Evolutionary conservation across 1,140 invertebrate species (phyloP).

Genomic region (Apocrypta bakeri): DNA sequence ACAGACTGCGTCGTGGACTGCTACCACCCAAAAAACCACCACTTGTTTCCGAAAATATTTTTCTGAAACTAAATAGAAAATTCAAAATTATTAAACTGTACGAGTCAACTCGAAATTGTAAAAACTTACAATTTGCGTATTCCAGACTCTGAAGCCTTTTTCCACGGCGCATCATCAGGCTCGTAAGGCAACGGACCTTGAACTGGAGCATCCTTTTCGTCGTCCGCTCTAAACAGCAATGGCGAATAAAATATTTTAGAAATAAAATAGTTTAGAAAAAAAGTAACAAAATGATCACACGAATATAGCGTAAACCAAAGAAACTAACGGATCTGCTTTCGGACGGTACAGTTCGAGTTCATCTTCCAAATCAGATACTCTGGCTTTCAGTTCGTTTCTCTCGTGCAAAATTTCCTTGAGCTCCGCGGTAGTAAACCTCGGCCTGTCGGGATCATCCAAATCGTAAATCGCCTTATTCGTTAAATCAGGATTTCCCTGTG

Average conservation of each 20-base stretch:
- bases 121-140: slow-evolving; percentile 94
- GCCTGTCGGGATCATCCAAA: slow-evolving; percentile 87
- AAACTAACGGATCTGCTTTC: slow-evolving; percentile 74
- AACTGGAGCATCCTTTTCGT: slow-evolving; percentile 88
- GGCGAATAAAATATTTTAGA: background rate
- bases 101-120: slow-evolving; percentile 12
- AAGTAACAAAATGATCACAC: background rate
- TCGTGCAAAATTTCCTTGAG: slow-evolving; percentile 91
- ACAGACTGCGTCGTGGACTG: slow-evolving; percentile 82
- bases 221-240: slow-evolving; percentile 71
- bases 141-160: slow-evolving; percentile 86
- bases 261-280: too few relatives aligned
- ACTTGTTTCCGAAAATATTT: slow-evolving; percentile 80
- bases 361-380: slow-evolving; percentile 90
- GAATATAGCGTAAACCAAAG: background rate
- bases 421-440: slow-evolving; percentile 92
- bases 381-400: slow-evolving; percentile 90
- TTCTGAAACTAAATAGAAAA: slow-evolving; percentile 78
- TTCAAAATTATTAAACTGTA: background rate
- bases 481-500: slow-evolving; percentile 74
- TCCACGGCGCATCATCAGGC: slow-evolving; percentile 96
- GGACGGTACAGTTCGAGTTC: slow-evolving; percentile 85
- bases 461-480: slow-evolving; percentile 80
- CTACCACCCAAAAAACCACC: slow-evolving; percentile 76
- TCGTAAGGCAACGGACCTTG: slow-evolving; percentile 96